phyloP scores from a whole-genome alignment of 2,888 invertebrate species.

The Adineta ricciae region DNA sequence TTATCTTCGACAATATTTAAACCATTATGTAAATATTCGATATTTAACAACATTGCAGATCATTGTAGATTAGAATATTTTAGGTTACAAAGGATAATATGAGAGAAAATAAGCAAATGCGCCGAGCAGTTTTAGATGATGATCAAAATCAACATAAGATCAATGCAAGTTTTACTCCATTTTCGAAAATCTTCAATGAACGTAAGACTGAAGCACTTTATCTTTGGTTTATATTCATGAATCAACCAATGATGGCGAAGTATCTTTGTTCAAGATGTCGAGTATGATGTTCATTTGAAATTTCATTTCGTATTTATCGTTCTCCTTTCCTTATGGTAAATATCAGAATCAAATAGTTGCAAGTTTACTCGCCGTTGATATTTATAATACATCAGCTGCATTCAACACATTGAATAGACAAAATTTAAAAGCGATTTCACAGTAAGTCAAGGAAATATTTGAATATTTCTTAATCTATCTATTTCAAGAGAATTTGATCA shows the following conservation, averaged over 20 bases:
- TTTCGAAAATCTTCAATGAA: not conserved
- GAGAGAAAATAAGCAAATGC: too few relatives aligned
- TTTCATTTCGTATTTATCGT: too few relatives aligned
- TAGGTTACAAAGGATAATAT: not conserved
- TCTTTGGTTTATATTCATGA: not conserved
- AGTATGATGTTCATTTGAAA: not conserved
- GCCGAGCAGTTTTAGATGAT: too few relatives aligned
- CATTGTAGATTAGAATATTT: too few relatives aligned
- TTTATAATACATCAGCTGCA: not conserved
- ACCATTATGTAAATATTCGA: too few relatives aligned
- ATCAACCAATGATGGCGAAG: not conserved
- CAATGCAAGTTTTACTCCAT: not conserved
- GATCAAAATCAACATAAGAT: too few relatives aligned
- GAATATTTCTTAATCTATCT: not conserved
- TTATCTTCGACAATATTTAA: too few relatives aligned
- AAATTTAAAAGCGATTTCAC: too few relatives aligned
- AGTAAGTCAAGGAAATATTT: too few relatives aligned
- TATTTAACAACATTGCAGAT: too few relatives aligned
- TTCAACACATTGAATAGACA: not conserved
- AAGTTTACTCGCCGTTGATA: not conserved
- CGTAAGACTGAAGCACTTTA: not conserved
- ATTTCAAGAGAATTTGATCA: not conserved
- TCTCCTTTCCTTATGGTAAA: too few relatives aligned
- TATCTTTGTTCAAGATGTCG: not conserved
- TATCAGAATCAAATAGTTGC: not conserved